Evolutionary conservation across 2,113 vertebrate genomes (phyloP), one percentile per base, ranked within the genome.

Genomic region (Apistogramma diplotaenia): DNA sequence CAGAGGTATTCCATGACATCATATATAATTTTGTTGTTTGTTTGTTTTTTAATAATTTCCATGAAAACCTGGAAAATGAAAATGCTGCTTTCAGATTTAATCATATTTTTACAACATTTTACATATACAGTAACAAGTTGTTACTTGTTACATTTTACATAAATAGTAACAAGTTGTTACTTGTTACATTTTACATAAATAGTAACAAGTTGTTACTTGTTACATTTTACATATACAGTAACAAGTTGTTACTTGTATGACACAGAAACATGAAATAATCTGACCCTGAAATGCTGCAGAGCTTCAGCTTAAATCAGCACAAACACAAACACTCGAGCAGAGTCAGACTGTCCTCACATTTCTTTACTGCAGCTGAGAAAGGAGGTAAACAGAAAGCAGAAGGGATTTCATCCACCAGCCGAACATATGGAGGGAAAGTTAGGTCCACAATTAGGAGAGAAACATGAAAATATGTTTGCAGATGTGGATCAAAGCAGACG

Each of bases 11-110:
- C n/a, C n/a, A n/a, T n/a, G n/a, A n/a, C n/a, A n/a, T n/a, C n/a
- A n/a, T n/a, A n/a, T n/a, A n/a, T n/a, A n/a, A 4, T 12, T 13
- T 13, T 13, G 12, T 43, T 43, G 40, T 37, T 37, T 43, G 33
- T 25, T 65, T 65, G 61, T 65, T 43, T 65, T 65, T n/a, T n/a
- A n/a, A n/a, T n/a, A n/a, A n/a, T n/a, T n/a, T 31, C 31, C 6
- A 31, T 31, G 31, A 31, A 31, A 31, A 6, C 7, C 5, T 18
- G 37, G 15, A 65, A 65, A 65, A 25, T 43, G 8, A 65, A 25
- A 49, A 46, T 65, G 8, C 4, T 43, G 37, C 1, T 46, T 29
- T 43, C 19, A 16, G 3, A 27, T 67, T 67, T 19, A 16, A 27
- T 46, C 23, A 12, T 27, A 13, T 5, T 16, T 16, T 46, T 46